A percentile compares a stretch with the other conserved stretches of the same genome.
phyloP scores from a whole-genome alignment of 1,140 invertebrate genomes.

The Trichomalopsis sarcophagae region DNA sequence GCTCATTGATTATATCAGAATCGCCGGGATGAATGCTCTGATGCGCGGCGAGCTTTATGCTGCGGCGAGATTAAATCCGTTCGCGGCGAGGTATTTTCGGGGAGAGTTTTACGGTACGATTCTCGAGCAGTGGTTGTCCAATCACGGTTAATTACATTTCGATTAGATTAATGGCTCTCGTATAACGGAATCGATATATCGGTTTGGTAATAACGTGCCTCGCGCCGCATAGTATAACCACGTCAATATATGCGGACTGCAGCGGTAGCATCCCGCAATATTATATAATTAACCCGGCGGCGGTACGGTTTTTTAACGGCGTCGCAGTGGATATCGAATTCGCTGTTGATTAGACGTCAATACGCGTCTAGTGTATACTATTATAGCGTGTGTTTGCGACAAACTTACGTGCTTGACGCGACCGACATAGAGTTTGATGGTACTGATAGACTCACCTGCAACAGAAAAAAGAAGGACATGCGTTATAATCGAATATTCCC shows the following conservation, averaged over 20 bases:
- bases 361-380: too few species aligned
- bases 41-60: not conserved
- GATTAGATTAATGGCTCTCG: conserved; percentile 7
- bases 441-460: conserved; percentile 34
- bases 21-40: not conserved
- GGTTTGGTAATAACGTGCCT: conserved; percentile 5
- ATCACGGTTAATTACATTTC: conserved; percentile 32
- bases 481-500: not conserved
- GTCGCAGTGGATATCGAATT: not conserved
- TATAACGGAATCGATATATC: conserved; percentile 40
- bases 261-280: not conserved
- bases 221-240: not conserved
- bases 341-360: not conserved
- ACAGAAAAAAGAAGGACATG: conserved; percentile 13
- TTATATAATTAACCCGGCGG: not conserved
- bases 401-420: too few species aligned
- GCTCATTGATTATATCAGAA: not conserved
- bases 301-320: not conserved
- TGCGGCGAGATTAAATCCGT: not conserved
- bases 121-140: too few species aligned
- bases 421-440: not conserved
- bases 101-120: not conserved
- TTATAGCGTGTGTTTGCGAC: too few species aligned
- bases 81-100: not conserved
- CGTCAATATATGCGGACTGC: not conserved